Evolutionary conservation across 1,140 invertebrate genomes (phyloP).

Genomic region (Archivesica marissinica): DNA sequence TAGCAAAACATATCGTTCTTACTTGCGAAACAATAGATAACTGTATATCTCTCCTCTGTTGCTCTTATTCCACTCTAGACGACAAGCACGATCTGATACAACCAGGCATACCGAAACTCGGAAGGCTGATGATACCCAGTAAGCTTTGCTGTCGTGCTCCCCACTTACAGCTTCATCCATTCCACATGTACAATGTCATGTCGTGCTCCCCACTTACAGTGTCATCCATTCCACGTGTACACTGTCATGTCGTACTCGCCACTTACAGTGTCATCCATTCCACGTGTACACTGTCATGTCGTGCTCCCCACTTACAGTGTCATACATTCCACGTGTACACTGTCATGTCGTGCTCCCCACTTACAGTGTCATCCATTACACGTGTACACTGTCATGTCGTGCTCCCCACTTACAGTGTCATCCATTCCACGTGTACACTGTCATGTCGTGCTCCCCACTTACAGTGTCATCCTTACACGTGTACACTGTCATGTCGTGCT

Average conservation of each 20-base stretch:
- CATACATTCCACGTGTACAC: background rate
- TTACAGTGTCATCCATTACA: background rate
- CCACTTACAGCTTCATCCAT: background rate
- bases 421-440: too few species aligned
- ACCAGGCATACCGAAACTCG: conserved; percentile 18
- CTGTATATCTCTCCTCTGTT: background rate
- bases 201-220: background rate
- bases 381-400: background rate
- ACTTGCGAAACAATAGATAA: too few species aligned
- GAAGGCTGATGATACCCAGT: conserved; percentile 9
- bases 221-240: background rate
- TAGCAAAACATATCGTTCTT: background rate
- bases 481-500: too few species aligned
- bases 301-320: background rate
- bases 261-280: background rate
- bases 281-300: background rate
- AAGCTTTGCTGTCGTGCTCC: background rate
- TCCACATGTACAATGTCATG: background rate
- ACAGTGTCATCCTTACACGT: too few species aligned
- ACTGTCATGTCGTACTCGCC: background rate
- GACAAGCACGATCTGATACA: background rate
- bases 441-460: too few species aligned
- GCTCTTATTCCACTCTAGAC: background rate
- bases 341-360: background rate
- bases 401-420: too few species aligned